Base-by-base conservation (phyloP, 1,140 invertebrate species). In the Micrasema longulum region DNA sequence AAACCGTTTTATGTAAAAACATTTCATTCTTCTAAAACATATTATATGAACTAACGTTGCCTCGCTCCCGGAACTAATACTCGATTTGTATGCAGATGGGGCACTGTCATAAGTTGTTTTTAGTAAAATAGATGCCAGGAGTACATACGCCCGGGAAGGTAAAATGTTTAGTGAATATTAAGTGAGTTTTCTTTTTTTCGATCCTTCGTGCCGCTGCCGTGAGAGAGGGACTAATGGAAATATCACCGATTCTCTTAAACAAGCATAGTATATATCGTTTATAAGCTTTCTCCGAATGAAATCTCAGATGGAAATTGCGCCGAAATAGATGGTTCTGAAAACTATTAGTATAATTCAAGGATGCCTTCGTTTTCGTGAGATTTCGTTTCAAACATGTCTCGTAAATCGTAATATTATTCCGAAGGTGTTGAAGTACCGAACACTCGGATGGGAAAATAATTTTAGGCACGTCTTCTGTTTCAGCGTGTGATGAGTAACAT, bases 101-200 rank as follows among this genome's bases (percentile, higher is more conserved):
- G 43, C 66, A 36, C 11, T 63, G 69, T 47, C 73, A 67, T 75
- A 75, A 72, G 73, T 75, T 71, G 73, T 75, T 75, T 74, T 75
- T 75, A 69, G 64, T 75, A 67, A 74, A 71, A 71, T 50, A 65
- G 73, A 75, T 72, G 71, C 63, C 64, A 45, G 69, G 64, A 63
- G 45, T 53, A 35, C 50, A 68, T 23, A 48, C 35, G 53, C 45
- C 55, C 14, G 16, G 16, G 38, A 55, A 69, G 62, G 69, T 75
- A 71, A 72, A 68, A 71, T 75, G 53, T 72, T 75, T 72, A 72
- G 73, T 71, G 73, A 75, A 75, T 75, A 71, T 72, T 75, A 72
- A 71, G 60, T 48, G 69, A 55, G 31, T 62, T 75, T 68, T 75
- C 69, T n/a, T 31, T 31, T 31, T 31, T 31, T 31, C 63, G 23